Conservation (phyloP, 2,888 invertebrate species). For the Metallyticus violacea region DNA sequence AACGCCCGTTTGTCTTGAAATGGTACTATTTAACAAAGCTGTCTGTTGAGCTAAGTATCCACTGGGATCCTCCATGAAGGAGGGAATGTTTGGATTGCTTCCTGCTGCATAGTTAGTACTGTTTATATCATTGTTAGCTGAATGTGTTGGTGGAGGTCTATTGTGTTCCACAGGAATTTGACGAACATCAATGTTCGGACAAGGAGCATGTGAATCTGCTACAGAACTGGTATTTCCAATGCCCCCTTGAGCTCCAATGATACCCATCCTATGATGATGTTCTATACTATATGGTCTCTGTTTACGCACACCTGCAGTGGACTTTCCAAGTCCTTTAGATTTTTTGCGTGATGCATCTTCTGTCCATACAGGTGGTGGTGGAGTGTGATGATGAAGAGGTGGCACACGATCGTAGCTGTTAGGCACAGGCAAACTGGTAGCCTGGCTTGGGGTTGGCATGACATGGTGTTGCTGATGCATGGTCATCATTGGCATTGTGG, state of each 20-base stretch:
- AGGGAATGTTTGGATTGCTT: conserved; percentile 51
- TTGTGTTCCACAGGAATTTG: conserved; percentile 52
- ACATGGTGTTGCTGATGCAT: conserved; percentile 30
- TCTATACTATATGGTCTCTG: conserved; percentile 50
- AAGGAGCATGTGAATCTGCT: conserved; percentile 44
- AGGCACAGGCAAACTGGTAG: conserved; percentile 39
- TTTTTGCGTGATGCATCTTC: conserved; percentile 60
- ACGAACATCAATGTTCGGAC: conserved; percentile 60
- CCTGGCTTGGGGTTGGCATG: conserved; percentile 40
- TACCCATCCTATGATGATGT: conserved; percentile 42
- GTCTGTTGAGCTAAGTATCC: conserved; percentile 91
- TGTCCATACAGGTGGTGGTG: conserved; percentile 54
- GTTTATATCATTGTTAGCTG: conserved; percentile 28
- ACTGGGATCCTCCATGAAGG: conserved; percentile 88
- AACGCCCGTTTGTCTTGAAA: conserved; percentile 59
- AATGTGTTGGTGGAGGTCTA: conserved; percentile 43
- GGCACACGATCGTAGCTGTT: conserved; percentile 65
- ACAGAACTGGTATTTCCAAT: conserved; percentile 5
- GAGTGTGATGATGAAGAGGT: conserved; percentile 68
- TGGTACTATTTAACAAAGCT: conserved; percentile 78
- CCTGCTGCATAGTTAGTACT: conserved; percentile 28
- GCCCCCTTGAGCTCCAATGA: conserved; percentile 30
- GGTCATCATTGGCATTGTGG: conserved; percentile 26
- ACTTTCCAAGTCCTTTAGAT: conserved; percentile 48
- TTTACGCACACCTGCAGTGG: conserved; percentile 49